phyloP scores from a whole-genome alignment of 2,888 invertebrate genomes.

The Pseudococcus jackbeardsleyi region DNA sequence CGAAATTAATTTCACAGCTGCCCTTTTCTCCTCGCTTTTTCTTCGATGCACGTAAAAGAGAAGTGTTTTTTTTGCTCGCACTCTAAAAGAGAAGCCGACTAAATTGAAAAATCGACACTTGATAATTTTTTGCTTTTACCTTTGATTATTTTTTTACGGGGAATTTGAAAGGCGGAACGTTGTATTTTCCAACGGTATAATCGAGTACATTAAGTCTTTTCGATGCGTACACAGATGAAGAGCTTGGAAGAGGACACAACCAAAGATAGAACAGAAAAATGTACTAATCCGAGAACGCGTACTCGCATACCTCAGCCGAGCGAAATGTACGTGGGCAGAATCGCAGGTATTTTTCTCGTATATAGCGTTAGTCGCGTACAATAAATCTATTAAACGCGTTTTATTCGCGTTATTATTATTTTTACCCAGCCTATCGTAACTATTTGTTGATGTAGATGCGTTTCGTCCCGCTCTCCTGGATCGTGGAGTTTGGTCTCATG shows the following conservation, averaged over 20 bases:
- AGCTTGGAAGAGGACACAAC: not conserved
- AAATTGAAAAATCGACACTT: conserved; percentile 41
- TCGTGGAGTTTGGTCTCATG: not conserved
- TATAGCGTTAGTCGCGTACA: conserved; percentile 18
- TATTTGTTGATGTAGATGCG: not conserved
- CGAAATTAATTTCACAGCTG: conserved; percentile 41
- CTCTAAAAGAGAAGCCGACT: not conserved
- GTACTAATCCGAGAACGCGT: conserved; percentile 21
- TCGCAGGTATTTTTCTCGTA: conserved; percentile 20
- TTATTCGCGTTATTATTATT: conserved; percentile 13
- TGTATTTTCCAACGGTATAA: not conserved
- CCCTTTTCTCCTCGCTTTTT: not conserved
- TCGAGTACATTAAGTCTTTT: not conserved
- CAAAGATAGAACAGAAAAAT: not conserved
- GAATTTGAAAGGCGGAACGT: not conserved
- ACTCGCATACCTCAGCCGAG: not conserved
- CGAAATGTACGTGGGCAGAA: conserved; percentile 23
- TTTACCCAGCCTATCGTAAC: not conserved
- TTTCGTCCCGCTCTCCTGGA: not conserved
- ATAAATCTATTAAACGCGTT: conserved; percentile 51
- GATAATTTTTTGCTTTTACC: conserved; percentile 38
- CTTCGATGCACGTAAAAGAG: not conserved
- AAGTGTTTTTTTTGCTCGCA: not conserved
- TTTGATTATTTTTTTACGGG: conserved; percentile 27
- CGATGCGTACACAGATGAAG: not conserved